phyloP scores from a whole-genome alignment of 1,140 invertebrate genomes.

The Drosophila sturtevanti region DNA sequence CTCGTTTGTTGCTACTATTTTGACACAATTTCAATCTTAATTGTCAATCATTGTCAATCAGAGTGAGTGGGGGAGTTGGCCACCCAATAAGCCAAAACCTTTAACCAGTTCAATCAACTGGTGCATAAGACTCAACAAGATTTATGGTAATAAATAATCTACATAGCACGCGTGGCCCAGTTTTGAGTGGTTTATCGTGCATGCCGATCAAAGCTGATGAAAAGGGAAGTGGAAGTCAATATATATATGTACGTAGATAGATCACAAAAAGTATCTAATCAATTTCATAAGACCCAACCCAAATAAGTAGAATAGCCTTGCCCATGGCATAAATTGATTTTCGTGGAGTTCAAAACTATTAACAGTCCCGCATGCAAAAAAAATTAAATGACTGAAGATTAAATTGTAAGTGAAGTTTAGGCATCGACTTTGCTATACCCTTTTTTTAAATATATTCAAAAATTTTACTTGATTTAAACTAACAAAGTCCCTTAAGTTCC shows the following conservation, averaged over 20 bases:
- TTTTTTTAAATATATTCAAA: no score
- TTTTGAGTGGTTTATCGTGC: background rate
- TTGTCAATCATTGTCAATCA: conserved; percentile 60
- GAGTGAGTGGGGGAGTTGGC: background rate
- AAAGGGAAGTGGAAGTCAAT: conserved; percentile 2
- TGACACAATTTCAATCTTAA: conserved; percentile 49
- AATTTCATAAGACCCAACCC: conserved; percentile 7
- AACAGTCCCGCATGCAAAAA: conserved; percentile 44
- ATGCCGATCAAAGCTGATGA: conserved; percentile 1
- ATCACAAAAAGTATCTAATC: conserved; percentile 6
- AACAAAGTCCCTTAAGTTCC: no score
- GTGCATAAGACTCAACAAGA: background rate
- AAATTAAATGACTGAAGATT: background rate
- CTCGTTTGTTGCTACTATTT: conserved; percentile 37
- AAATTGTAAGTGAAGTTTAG: background rate
- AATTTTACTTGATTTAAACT: no score
- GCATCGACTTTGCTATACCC: background rate
- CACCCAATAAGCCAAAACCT: conserved; percentile 36
- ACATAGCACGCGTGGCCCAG: conserved; percentile 8
- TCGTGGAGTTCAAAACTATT: conserved; percentile 52
- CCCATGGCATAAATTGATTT: conserved; percentile 38
- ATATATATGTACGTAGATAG: background rate
- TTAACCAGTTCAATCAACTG: conserved; percentile 12
- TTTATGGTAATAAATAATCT: background rate
- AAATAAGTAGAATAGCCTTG: conserved; percentile 25